Evolutionary conservation across 1,140 invertebrate species (phyloP).

Genomic region (Olivierus martensii): DNA sequence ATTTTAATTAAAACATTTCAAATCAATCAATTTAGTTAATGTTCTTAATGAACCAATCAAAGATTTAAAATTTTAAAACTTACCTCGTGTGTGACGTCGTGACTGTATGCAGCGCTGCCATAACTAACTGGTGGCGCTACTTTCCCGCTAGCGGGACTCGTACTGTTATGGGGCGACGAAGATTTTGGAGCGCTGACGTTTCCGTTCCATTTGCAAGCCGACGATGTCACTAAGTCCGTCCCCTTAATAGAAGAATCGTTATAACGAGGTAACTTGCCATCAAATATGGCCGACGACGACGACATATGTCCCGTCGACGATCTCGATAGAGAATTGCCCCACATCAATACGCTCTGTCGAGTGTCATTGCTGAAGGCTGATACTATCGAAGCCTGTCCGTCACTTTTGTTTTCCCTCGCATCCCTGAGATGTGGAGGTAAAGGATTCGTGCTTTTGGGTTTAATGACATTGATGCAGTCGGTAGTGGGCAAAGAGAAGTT

Average conservation of each 20-base stretch:
- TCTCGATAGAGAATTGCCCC: conserved; percentile 20
- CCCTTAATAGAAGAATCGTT: conserved; percentile 12
- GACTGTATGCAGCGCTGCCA: conserved; percentile 10
- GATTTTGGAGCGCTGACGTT: conserved; percentile 15
- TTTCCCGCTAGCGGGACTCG: conserved; percentile 18
- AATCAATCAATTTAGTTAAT: too few species aligned
- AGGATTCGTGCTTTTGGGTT: conserved; percentile 1
- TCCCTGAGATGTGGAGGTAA: background rate
- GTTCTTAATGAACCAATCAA: too few species aligned
- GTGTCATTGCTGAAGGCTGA: conserved; percentile 14
- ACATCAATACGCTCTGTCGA: conserved; percentile 29
- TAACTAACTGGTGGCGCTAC: conserved; percentile 18
- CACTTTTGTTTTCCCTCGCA: conserved; percentile 5
- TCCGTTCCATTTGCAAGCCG: conserved; percentile 18
- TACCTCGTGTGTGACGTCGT: conserved; percentile 16
- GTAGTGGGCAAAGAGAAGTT: background rate
- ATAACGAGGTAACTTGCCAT: conserved; percentile 11
- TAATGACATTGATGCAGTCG: conserved; percentile 10
- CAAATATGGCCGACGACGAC: background rate
- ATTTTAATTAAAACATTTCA: too few species aligned
- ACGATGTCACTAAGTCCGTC: background rate
- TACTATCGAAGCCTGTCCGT: conserved; percentile 1
- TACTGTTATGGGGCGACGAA: conserved; percentile 17
- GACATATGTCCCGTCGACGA: background rate
- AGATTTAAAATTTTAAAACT: background rate